Base-by-base conservation (phyloP, 2,113 vertebrate genomes). In the Cephalophus harveyi region DNA sequence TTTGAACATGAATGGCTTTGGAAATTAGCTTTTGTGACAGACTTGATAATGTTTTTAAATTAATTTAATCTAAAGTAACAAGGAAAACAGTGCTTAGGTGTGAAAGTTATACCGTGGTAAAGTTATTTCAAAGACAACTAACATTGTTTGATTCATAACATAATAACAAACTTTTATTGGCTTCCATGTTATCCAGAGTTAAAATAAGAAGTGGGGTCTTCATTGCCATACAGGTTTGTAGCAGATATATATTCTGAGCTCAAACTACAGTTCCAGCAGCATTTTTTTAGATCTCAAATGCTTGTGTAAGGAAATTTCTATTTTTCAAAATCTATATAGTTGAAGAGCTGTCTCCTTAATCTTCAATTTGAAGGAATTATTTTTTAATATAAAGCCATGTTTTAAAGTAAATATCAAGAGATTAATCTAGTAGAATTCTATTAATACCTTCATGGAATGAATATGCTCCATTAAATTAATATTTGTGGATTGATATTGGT, bases 31-130 rank as follows among this genome's bases (percentile, higher is more conserved):
- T 94, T 87, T 93, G 46, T 95, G 67, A 7, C 23, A 88, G 59
- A 78, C 23, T 74, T 74, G 59, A 57, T 55, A 82, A 85, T 91
- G 17, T 93, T 87, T 88, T 79, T 93, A 81, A 57, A 89, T 83
- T 27, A 95, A 95, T 59, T 96, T 16, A 71, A 36, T 78, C 81
- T 67, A 93, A 95, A 93, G 36, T 79, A 89, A 46, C 17, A 93
- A 91, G 64, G 36, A 79, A 87, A 93, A 71, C 19, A 85, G 19
- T 50, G 55, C 40, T 92, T 36, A 86, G 21, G 46, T 67, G 89
- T 94, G 62, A 74, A 74, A 43, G 21, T 74, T 74, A 43, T 43
- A 43, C 36, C 43, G 21, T 74, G 21, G 36, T 74, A 43, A 74
- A 74, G 71, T 74, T 43, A 74, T 74, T 74, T 74, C 36, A 43